A percentile compares a stretch with the other conserved stretches of the same genome.
Evolutionary conservation across 2,113 vertebrate species (phyloP).

Genomic region (Stigmatopora nigra): DNA sequence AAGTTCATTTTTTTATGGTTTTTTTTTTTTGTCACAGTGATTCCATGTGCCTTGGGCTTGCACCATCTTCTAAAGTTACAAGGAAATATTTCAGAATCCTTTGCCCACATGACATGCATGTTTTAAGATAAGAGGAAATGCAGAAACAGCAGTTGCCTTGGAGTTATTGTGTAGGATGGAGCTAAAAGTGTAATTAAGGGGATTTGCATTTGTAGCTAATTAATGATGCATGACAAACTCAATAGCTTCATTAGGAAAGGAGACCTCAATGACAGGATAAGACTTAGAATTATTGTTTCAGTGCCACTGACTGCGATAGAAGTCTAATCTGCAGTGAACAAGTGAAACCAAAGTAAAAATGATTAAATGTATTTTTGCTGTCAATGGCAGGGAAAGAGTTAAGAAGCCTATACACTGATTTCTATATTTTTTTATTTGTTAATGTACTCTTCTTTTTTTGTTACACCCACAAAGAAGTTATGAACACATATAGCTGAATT

Average conservation of each 20-base stretch:
- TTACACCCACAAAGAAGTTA: background rate
- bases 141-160: slow-evolving; percentile 21
- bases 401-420: too few relatives aligned
- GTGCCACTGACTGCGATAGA: too few relatives aligned
- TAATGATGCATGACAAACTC: background rate
- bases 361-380: too few relatives aligned
- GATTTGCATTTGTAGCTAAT: slow-evolving; percentile 7
- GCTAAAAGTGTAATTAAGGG: slow-evolving; percentile 3
- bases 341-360: too few relatives aligned
- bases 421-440: too few relatives aligned
- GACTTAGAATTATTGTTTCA: background rate
- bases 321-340: too few relatives aligned
- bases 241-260: slow-evolving; percentile 19
- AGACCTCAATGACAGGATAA: background rate
- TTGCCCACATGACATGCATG: slow-evolving; percentile 14
- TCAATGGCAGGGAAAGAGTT: too few relatives aligned
- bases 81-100: slow-evolving; percentile 30
- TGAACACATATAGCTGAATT: background rate
- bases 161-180: slow-evolving; percentile 14
- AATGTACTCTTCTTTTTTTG: too few relatives aligned
- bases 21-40: slow-evolving; percentile 6
- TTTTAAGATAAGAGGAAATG: slow-evolving; percentile 21
- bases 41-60: slow-evolving; percentile 18
- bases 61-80: slow-evolving; percentile 17
- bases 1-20: background rate